Conservation (phyloP, 2,888 invertebrate species). For the Apodemia duryi region DNA sequence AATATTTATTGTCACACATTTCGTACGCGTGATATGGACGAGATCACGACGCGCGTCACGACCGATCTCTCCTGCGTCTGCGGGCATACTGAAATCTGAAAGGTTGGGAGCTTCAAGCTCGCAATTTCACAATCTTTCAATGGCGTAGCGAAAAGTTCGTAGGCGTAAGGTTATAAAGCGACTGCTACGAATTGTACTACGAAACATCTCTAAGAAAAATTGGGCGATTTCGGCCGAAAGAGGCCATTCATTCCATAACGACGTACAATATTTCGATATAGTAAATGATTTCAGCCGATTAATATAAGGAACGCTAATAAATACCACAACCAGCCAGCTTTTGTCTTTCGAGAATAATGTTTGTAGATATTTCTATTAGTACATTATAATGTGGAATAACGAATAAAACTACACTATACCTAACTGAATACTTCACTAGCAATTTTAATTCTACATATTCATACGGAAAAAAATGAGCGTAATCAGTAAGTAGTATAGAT, state of each 20-base stretch:
- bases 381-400: not conserved
- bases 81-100: constrained; percentile 56
- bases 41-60: constrained; percentile 52
- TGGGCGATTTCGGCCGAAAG: constrained; percentile 61
- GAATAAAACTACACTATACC: not conserved
- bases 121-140: constrained; percentile 40
- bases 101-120: constrained; percentile 23
- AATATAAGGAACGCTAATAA: constrained; percentile 77
- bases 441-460: too few relatives aligned
- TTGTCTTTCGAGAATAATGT: constrained; percentile 66
- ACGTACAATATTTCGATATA: constrained; percentile 55
- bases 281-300: constrained; percentile 68
- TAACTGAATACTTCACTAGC: not conserved
- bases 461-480: too few relatives aligned
- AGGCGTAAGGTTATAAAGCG: constrained; percentile 45
- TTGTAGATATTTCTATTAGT: constrained; percentile 2
- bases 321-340: constrained; percentile 71
- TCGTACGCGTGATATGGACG: constrained; percentile 55
- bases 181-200: constrained; percentile 51
- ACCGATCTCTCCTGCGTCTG: constrained; percentile 51
- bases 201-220: constrained; percentile 65
- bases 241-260: constrained; percentile 62
- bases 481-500: too few relatives aligned
- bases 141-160: constrained; percentile 31
- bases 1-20: constrained; percentile 79